Conservation (phyloP, 2,113 vertebrate genomes). For the Pseudorasbora parva region DNA sequence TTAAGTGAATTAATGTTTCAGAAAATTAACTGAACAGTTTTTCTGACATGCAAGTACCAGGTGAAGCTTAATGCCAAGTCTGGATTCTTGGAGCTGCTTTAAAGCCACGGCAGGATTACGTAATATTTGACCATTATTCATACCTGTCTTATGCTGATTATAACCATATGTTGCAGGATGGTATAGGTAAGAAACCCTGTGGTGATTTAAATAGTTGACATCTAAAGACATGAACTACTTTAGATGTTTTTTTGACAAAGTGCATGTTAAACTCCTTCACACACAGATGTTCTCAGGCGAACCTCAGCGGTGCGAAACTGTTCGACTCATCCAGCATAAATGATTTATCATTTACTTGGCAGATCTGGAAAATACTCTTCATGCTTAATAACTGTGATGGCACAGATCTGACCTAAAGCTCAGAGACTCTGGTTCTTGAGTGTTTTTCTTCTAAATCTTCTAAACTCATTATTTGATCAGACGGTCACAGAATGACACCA, state of each 20-base stretch:
- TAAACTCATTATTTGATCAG: too few species aligned
- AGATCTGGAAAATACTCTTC: not conserved
- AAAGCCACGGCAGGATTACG: too few species aligned
- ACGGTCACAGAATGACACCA: too few species aligned
- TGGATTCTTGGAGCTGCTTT: not conserved
- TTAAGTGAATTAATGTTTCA: not conserved
- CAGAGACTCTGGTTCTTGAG: not conserved
- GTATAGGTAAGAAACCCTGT: not conserved
- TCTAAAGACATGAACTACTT: not conserved
- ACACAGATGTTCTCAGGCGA: not conserved
- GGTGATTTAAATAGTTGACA: not conserved
- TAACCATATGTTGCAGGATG: conserved; percentile 21
- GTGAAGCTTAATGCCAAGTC: not conserved
- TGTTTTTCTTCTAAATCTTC: not conserved
- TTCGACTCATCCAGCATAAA: not conserved
- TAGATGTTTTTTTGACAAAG: not conserved
- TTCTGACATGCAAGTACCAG: not conserved
- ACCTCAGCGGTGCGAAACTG: not conserved
- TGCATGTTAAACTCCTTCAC: not conserved
- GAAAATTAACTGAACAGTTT: not conserved
- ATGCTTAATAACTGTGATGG: not conserved
- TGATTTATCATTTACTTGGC: not conserved
- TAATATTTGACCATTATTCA: too few species aligned
- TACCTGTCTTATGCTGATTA: not conserved
- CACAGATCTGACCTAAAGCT: not conserved